Evolutionary conservation across 2,797 vertebrate genomes (phyloP), one percentile per base, ranked within the genome.

Genomic region (Nannoperca australis): DNA sequence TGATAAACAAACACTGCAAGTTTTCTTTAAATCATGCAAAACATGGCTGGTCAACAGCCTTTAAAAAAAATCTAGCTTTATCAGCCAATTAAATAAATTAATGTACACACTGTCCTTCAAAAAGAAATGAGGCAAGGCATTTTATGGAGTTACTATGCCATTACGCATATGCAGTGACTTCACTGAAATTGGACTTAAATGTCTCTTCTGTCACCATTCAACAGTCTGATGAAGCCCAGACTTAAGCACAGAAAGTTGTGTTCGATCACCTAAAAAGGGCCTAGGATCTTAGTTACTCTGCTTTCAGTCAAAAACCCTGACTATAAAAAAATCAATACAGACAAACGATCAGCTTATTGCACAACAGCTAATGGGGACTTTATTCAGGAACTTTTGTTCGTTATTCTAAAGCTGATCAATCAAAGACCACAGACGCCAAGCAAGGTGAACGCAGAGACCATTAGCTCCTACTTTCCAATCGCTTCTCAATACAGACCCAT

Each of bases 281-380:
- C 14, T 11, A 58, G 12, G 53, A n/a, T 61, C 40, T 55, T 24
- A 38, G 3, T 32, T 65, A 64, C 27, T 24, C 27, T 24, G 45
- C 38, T 53, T 66, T 79, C 11, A 49, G 47, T 83, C 66, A 80
- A 42, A 79, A 76, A 67, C 13, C 7, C 22, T 36, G 53, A 62
- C 53, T 13, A 45, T 22, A 32, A 73, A 67, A 61, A 85, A 84
- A 85, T 62, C 78, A 56, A 79, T 79, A 50, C 1, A 4, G 60
- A 32, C 62, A 53, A 81, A 67, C 1, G 0, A 74, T 47, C 59
- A 58, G 11, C 24, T 58, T 65, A 81, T 70, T 83, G 75, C 62
- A 62, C 74, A 82, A 56, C 79, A 73, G 61, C 81, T 88, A 92
- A 91, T 84, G 54, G 82, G 49, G 44, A 40, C 55, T 83, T 85